Conservation (phyloP, 2,113 vertebrate genomes). For the Mesocricetus auratus region DNA sequence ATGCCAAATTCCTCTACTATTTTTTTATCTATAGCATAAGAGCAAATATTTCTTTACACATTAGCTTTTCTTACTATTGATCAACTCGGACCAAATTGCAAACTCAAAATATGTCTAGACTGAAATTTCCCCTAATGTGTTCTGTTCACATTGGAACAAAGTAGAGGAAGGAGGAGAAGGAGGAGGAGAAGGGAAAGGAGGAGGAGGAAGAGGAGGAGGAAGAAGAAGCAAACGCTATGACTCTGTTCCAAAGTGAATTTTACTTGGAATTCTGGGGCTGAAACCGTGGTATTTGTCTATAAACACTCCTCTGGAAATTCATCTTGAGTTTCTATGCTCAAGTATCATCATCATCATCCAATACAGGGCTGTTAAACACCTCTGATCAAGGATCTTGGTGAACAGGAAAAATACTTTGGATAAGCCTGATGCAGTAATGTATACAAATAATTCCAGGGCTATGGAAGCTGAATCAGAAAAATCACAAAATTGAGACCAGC, state of each 20-base stretch:
- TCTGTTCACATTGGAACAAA: neutral
- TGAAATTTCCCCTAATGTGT: neutral
- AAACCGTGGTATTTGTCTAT: neutral
- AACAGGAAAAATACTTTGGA: neutral
- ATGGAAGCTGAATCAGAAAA: neutral
- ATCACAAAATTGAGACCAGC: neutral
- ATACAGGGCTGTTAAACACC: neutral
- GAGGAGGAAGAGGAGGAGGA: too few species aligned
- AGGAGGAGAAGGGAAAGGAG: too few species aligned
- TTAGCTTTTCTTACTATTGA: constrained; percentile 8
- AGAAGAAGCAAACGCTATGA: neutral
- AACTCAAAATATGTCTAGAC: neutral
- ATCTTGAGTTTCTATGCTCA: neutral
- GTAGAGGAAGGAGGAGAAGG: too few species aligned
- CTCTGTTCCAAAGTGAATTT: neutral
- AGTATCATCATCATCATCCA: neutral
- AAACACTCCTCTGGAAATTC: neutral
- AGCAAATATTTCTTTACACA: neutral
- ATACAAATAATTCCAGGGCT: neutral
- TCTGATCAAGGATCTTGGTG: neutral
- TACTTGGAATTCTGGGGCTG: neutral
- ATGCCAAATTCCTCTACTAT: neutral
- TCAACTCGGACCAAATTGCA: neutral
- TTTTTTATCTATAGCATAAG: neutral
- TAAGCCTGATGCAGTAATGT: neutral